Evolutionary conservation across 2,797 vertebrate genomes (phyloP), one percentile per base, ranked within the genome.

Genomic region (Poecilia gillii): DNA sequence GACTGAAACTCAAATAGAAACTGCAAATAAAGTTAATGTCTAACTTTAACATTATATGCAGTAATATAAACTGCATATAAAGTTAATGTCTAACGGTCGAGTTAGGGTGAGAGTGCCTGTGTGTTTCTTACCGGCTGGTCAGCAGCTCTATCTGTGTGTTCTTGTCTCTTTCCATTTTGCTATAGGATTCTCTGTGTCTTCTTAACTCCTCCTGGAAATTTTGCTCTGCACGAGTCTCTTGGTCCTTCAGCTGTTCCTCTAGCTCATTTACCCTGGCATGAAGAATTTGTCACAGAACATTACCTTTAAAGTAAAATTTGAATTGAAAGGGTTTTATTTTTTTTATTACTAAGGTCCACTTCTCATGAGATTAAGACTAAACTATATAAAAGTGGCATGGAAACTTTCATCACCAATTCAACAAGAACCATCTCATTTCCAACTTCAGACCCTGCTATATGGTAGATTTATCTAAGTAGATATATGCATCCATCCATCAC

Each of bases 181-280:
- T 93, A 85, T 96, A 97, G 80, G 96, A 94, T 84, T 99, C 98
- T 13, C 97, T 85, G 77, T 99, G 98, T 74, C 97, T 95, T 83
- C 96, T 96, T 9, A 95, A 89, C 82, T 96, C 97, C 73, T 96
- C 96, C 77, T 96, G 96, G 89, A 97, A 89, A 3, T 90, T 94
- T 86, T 97, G 96, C 53, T 98, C 96, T 0, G 97, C 96, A 8
- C 95, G 95, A 3, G 95, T 95, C 94, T 99, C 98, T 93, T 99
- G 98, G 83, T 99, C 98, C 92, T 98, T 99, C 85, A 99, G 86
- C 86, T 98, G 96, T 92, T 99, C 98, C 92, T 99, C 98, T 75
- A 99, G 92, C 82, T 99, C 98, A 12, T 99, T 94, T 73, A 99
- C 97, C 93, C 98, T 99, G 91, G 36, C 28, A 55, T 70, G 12